Conservation (phyloP, 2,113 vertebrate species). For the Corydoras sp. region DNA sequence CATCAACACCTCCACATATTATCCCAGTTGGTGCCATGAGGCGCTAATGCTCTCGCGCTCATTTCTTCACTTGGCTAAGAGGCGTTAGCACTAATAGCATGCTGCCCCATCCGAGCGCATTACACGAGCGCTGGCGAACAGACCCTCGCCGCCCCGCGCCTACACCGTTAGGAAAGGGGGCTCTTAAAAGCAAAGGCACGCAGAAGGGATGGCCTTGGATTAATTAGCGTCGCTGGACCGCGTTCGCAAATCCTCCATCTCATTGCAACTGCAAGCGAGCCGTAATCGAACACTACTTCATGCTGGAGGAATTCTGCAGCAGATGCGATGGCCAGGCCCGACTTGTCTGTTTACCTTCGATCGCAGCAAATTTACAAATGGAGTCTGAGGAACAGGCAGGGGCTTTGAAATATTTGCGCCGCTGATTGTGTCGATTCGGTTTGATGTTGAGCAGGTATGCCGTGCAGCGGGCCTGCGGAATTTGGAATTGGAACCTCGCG, state of each 20-base stretch:
- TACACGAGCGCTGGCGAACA: conserved; percentile 4
- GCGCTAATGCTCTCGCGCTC: conserved; percentile 35
- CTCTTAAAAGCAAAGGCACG: background rate
- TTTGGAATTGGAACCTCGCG: conserved; percentile 40
- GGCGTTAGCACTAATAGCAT: conserved; percentile 26
- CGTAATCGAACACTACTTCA: conserved; percentile 43
- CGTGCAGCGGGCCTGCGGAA: conserved; percentile 33
- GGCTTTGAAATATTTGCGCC: conserved; percentile 44
- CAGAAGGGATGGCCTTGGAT: conserved; percentile 34
- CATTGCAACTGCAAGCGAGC: conserved; percentile 44
- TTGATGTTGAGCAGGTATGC: conserved; percentile 48
- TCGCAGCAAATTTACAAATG: conserved; percentile 44
- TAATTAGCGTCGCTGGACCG: conserved; percentile 31
- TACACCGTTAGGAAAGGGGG: background rate
- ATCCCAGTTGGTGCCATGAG: conserved; percentile 34
- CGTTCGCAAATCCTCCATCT: conserved; percentile 41
- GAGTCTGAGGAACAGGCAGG: conserved; percentile 36
- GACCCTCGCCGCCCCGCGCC: conserved; percentile 8
- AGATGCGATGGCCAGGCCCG: conserved; percentile 36
- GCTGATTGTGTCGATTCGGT: conserved; percentile 46
- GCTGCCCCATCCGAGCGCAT: background rate
- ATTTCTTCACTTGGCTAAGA: conserved; percentile 21
- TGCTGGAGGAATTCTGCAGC: conserved; percentile 39
- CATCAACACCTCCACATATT: conserved; percentile 37
- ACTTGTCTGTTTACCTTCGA: conserved; percentile 48